Percentiles rank a stretch among this genome's conserved stretches.
phyloP scores from a whole-genome alignment of 2,888 invertebrate genomes.

The Coenonympha arcania region DNA sequence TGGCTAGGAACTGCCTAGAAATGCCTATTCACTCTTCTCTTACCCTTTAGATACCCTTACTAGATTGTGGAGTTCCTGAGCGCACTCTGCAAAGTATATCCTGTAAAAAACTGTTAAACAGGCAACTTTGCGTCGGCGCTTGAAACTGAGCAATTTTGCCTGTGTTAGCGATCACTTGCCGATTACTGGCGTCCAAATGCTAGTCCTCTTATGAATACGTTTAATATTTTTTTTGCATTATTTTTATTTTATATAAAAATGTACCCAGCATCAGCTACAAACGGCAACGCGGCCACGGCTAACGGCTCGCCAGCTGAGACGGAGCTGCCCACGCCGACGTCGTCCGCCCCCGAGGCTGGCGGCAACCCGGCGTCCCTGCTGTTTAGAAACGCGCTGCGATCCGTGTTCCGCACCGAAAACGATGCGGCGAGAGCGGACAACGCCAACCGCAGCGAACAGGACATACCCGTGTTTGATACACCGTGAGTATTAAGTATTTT shows the following conservation, averaged over 20 bases:
- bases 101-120: too few species aligned
- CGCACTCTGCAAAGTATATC: too few species aligned
- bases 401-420: conserved; percentile 54
- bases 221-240: too few species aligned
- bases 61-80: too few species aligned
- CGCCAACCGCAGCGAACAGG: conserved; percentile 45
- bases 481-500: conserved; percentile 42
- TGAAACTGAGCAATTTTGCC: too few species aligned
- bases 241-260: neutral
- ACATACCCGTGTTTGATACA: conserved; percentile 55
- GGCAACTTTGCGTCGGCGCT: too few species aligned
- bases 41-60: too few species aligned
- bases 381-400: conserved; percentile 59
- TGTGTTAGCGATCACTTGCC: too few species aligned
- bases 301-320: conserved; percentile 59
- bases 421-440: conserved; percentile 41
- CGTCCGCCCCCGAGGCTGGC: conserved; percentile 48
- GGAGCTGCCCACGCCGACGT: conserved; percentile 63
- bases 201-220: too few species aligned
- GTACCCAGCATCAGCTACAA: conserved; percentile 25
- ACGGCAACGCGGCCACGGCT: conserved; percentile 38
- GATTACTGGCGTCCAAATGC: too few species aligned
- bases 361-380: conserved; percentile 54
- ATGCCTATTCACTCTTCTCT: too few species aligned
- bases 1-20: too few species aligned